Conservation (phyloP, 1,140 invertebrate genomes). For the Wasmannia auropunctata region DNA sequence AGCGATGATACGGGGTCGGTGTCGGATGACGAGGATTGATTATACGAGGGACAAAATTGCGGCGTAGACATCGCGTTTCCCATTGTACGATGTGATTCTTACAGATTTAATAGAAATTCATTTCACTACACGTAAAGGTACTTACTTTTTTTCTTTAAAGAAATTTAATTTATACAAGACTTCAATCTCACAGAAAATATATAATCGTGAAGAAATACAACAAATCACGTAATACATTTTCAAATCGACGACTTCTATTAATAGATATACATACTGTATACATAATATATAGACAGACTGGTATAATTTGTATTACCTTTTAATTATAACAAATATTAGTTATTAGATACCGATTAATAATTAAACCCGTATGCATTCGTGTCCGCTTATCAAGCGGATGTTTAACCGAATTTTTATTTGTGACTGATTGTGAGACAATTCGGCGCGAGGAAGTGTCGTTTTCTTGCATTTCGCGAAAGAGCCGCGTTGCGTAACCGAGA, state of each 20-base stretch:
- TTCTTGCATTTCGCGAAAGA: not conserved
- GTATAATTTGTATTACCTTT: not conserved
- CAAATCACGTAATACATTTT: not conserved
- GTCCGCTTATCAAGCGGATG: not conserved
- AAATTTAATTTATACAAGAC: not conserved
- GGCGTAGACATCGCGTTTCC: slow-evolving; percentile 49
- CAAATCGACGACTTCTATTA: not conserved
- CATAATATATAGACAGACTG: not conserved
- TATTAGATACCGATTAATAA: slow-evolving; percentile 19
- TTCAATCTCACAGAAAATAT: not conserved
- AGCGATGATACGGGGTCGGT: slow-evolving; percentile 59
- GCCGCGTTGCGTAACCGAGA: not conserved
- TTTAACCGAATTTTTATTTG: slow-evolving; percentile 45
- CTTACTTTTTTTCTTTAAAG: not conserved
- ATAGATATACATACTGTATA: not conserved
- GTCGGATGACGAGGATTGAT: slow-evolving; percentile 74
- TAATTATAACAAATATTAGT: not conserved
- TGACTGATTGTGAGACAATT: not conserved
- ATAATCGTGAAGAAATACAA: not conserved
- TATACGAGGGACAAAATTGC: slow-evolving; percentile 68
- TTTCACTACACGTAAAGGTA: not conserved
- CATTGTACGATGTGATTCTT: slow-evolving; percentile 20
- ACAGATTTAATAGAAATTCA: slow-evolving; percentile 4
- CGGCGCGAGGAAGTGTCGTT: slow-evolving; percentile 3
- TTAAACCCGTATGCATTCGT: not conserved